Percentiles rank a stretch among this genome's conserved stretches.
Conservation (phyloP, 2,113 vertebrate genomes). For the Sorex araneus region DNA sequence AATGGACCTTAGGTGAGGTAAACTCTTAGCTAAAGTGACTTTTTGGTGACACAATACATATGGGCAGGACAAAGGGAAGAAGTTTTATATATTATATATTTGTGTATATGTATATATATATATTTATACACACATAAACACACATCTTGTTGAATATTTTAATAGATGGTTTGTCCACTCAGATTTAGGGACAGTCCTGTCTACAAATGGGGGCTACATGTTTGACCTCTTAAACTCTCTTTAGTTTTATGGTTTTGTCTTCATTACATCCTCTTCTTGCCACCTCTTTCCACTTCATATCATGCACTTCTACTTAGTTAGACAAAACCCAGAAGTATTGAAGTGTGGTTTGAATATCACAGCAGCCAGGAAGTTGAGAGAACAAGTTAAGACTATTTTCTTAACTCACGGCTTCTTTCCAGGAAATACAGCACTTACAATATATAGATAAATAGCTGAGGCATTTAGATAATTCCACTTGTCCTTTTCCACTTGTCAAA, state of each 20-base stretch:
- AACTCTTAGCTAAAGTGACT: neutral
- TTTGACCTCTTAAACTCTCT: neutral
- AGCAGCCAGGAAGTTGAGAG: conserved; percentile 77
- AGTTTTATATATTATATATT: too few relatives aligned
- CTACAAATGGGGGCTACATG: neutral
- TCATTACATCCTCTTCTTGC: neutral
- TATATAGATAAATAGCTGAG: conserved; percentile 70
- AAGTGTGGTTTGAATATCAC: conserved; percentile 76
- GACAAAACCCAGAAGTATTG: conserved; percentile 78
- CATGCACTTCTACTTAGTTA: conserved; percentile 51
- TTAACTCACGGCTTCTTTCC: conserved; percentile 78
- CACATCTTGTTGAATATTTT: neutral
- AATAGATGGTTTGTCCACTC: neutral
- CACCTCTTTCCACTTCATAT: neutral
- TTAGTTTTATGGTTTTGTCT: conserved; percentile 34
- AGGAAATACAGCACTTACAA: conserved; percentile 76
- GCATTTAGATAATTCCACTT: conserved; percentile 73
- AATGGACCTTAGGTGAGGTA: neutral
- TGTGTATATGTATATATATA: too few relatives aligned
- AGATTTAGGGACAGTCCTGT: accelerated
- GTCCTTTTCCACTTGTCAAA: conserved; percentile 75
- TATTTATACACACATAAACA: too few relatives aligned
- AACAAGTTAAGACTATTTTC: conserved; percentile 80
- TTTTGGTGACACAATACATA: neutral
- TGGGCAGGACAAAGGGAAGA: neutral